phyloP scores from a whole-genome alignment of 2,888 invertebrate genomes.

The Diachrysia chrysitis region DNA sequence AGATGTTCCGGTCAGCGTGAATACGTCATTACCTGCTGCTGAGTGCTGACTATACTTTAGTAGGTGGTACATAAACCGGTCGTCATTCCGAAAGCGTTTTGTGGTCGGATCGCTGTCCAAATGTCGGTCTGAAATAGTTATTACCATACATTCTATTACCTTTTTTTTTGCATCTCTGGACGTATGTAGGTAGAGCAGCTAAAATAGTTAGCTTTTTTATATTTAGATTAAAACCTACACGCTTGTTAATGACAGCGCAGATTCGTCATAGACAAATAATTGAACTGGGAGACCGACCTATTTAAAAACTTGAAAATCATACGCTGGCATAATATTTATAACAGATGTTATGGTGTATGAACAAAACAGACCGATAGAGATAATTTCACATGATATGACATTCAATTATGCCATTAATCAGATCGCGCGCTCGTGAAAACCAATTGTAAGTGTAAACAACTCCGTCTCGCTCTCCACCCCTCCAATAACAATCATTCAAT shows the following conservation, averaged over 20 bases:
- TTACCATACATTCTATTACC: neutral
- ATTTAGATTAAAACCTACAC: too few relatives aligned
- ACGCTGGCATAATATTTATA: conserved; percentile 9
- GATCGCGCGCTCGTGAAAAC: conserved; percentile 35
- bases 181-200: neutral
- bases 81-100: neutral
- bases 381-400: conserved; percentile 49
- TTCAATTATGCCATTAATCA: conserved; percentile 45
- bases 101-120: conserved; percentile 1
- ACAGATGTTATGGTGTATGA: conserved; percentile 21
- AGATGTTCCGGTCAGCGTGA: neutral
- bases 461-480: conserved; percentile 9
- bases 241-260: too few relatives aligned
- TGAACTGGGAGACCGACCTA: neutral
- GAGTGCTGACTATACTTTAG: neutral
- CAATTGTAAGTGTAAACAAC: conserved; percentile 25
- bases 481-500: conserved; percentile 23
- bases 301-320: neutral
- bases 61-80: neutral
- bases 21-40: neutral
- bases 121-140: neutral
- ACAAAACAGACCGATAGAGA: conserved; percentile 40
- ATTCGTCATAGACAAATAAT: neutral
- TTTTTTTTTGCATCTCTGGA: neutral
- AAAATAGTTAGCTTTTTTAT: neutral